phyloP scores from a whole-genome alignment of 2,113 vertebrate species.

The Aldabrachelys gigantea region DNA sequence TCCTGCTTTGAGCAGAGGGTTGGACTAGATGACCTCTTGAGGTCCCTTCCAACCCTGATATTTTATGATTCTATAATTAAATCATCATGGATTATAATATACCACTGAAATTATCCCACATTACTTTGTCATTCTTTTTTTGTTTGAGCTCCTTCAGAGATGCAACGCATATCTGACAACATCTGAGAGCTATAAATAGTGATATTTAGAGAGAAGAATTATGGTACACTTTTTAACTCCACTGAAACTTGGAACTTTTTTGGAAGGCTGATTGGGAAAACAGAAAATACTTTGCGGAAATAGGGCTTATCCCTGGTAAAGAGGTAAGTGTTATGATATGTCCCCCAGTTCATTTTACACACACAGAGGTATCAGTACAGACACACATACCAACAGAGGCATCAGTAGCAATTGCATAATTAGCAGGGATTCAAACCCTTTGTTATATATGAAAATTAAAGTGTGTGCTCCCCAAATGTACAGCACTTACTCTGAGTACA shows the following conservation, averaged over 20 bases:
- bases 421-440: background rate
- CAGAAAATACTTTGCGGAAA: conserved; percentile 30
- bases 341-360: background rate
- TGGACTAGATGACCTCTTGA: too few relatives aligned
- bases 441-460: background rate
- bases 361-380: background rate
- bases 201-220: background rate
- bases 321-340: background rate
- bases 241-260: background rate
- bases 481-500: too few relatives aligned
- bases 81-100: background rate
- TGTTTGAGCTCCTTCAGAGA: background rate
- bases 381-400: background rate
- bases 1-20: too few relatives aligned
- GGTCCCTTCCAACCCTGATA: too few relatives aligned
- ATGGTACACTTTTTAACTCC: conserved; percentile 9
- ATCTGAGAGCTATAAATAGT: conserved; percentile 31
- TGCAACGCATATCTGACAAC: conserved; percentile 4
- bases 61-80: background rate
- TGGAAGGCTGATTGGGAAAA: conserved; percentile 33
- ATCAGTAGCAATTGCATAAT: background rate
- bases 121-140: conserved; percentile 9
- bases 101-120: conserved; percentile 9
- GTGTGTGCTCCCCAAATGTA: background rate
- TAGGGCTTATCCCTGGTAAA: conserved; percentile 23